A percentile compares a stretch with the other conserved stretches of the same genome.
phyloP scores from a whole-genome alignment of 1,140 invertebrate genomes.

The Brachionus asplanchnoidis region DNA sequence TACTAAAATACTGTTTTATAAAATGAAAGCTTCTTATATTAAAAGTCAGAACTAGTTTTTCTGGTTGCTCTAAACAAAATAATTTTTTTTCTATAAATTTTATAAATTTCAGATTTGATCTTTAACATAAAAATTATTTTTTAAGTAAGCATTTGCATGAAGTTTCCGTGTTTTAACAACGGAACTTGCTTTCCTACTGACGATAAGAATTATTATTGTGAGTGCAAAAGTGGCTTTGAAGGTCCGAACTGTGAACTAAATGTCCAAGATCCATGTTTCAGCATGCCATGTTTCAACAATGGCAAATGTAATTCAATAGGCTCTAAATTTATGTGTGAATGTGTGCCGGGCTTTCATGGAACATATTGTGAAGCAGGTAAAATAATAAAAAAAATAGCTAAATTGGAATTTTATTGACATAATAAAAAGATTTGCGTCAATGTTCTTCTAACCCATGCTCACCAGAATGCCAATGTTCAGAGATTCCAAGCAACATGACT shows the following conservation, averaged over 20 bases:
- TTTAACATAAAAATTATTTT: not conserved
- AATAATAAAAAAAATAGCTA: not conserved
- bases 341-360: slow-evolving; percentile 32
- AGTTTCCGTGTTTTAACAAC: slow-evolving; percentile 39
- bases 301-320: slow-evolving; percentile 14
- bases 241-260: slow-evolving; percentile 71
- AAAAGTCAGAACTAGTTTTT: no score
- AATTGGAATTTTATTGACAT: not conserved
- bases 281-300: slow-evolving; percentile 35
- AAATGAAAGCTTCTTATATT: no score
- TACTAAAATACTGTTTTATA: no score
- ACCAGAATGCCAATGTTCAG: slow-evolving; percentile 3
- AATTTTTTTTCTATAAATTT: not conserved
- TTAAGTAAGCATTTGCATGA: not conserved
- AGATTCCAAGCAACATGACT: slow-evolving; percentile 25
- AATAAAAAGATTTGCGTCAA: slow-evolving; percentile 3
- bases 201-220: slow-evolving; percentile 58
- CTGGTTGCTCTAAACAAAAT: no score
- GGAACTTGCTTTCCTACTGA: not conserved
- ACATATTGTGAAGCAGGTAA: slow-evolving; percentile 41
- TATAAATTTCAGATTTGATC: not conserved
- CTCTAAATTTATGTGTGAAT: slow-evolving; percentile 27
- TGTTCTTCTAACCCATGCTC: slow-evolving; percentile 21
- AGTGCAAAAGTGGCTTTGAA: slow-evolving; percentile 65
- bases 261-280: slow-evolving; percentile 30